A percentile compares a stretch with the other conserved stretches of the same genome.
These are phyloP conservation scores for Thelaira solivaga DNA, from an alignment of 2,888 invertebrate genomes.

Conservation along the genomic window DNA sequence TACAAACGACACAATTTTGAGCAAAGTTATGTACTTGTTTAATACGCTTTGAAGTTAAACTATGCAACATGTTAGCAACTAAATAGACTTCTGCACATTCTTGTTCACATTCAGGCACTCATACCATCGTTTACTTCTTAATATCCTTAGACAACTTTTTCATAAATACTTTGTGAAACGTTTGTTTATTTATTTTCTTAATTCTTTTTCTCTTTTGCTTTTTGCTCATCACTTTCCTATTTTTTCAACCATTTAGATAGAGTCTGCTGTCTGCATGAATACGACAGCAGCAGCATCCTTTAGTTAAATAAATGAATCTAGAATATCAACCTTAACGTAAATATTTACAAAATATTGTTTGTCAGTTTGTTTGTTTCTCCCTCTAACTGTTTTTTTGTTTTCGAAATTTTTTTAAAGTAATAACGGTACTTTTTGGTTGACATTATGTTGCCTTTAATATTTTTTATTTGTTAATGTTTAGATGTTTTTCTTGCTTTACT, in stretches of 20 bases:
- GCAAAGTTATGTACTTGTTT: neutral
- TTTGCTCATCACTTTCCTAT: neutral
- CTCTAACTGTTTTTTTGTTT: slow-evolving; percentile 36
- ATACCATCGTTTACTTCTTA: slow-evolving; percentile 9
- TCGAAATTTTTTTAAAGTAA: slow-evolving; percentile 61
- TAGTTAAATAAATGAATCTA: slow-evolving; percentile 50
- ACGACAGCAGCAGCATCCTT: slow-evolving; percentile 48
- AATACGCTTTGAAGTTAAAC: slow-evolving; percentile 20
- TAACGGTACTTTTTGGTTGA: slow-evolving; percentile 63
- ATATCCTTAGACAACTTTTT: slow-evolving; percentile 11
- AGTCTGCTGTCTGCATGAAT: slow-evolving; percentile 18
- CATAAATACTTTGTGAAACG: slow-evolving; percentile 10
- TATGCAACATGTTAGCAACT: slow-evolving; percentile 54
- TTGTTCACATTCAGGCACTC: neutral
- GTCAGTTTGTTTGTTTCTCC: neutral
- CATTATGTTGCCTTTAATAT: slow-evolving; percentile 54
- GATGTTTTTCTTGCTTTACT: slow-evolving; percentile 35
- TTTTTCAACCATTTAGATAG: too few species aligned
- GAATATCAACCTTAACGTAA: slow-evolving; percentile 50
- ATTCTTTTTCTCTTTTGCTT: too few species aligned
- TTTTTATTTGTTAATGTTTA: slow-evolving; percentile 42
- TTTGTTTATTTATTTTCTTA: slow-evolving; percentile 19
- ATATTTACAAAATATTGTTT: slow-evolving; percentile 48
- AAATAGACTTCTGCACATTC: slow-evolving; percentile 23
- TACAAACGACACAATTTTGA: neutral